Base-by-base conservation (phyloP, 2,888 invertebrate species). In the Drosophila suboccidentalis region DNA sequence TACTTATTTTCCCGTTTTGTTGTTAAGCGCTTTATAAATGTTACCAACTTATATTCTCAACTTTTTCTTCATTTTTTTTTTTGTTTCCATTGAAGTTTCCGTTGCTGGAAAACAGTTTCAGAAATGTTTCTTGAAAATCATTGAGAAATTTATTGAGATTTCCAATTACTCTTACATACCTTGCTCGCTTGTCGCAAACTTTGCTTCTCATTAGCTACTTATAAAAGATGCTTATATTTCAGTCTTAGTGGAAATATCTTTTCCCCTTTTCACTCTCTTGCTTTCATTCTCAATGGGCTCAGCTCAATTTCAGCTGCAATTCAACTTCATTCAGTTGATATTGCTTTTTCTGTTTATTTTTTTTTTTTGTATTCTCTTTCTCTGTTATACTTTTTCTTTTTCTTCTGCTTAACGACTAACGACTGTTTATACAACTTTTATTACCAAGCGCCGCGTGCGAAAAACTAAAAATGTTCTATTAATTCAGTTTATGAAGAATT, bases 341-440 rank as follows among this genome's bases (percentile, higher is more conserved):
- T 63, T 60, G 57, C 29, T 49, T 32, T 44, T n/a, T 44, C 22
- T 49, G 43, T 44, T n/a, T 44, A 22, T 29, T 41, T 19, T 22
- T 15, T 44, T 44, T 29, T 36, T 22, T 22, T 22, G 6, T 34
- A 17, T 59, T 29, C 39, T 47, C 29, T 29, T 36, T 47, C 47
- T n/a, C 17, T 26, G 17, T 49, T 26, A 19, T 38, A 32, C 41
- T 41, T 68, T 15, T 59, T 15, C 32, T 36, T 36, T 59, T 47
- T 34, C 58, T 59, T 68, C 17, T 53, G 51, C 34, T 49, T 47
- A 49, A 53, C 67, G 47, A 39, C 54, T 70, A 67, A 68, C 57
- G 68, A 53, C 58, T 66, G 57, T 75, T 75, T 71, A 66, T 60
- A 47, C 49, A 66, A 71, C 76, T 66, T 77, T 80, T 63, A 71